phyloP scores from a whole-genome alignment of 2,797 vertebrate species.

The Peromyscus aztecus region DNA sequence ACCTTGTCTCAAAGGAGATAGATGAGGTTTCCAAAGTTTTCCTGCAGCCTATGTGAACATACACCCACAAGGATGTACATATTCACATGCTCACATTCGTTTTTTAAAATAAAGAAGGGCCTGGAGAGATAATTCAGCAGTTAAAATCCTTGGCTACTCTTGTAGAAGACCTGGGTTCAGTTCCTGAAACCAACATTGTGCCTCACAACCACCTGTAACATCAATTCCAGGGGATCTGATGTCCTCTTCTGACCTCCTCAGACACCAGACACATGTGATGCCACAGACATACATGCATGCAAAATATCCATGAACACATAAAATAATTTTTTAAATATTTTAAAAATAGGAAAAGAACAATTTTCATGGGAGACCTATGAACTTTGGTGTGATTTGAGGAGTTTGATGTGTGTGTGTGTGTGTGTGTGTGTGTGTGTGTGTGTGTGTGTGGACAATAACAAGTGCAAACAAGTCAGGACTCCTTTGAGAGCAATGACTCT shows the following conservation, averaged over 20 bases:
- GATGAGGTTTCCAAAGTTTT: not conserved
- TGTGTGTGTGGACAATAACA: fast-evolving
- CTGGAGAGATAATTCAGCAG: not conserved
- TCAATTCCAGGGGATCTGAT: not conserved
- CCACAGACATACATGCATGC: not conserved
- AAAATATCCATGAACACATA: not conserved
- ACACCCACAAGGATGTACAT: not conserved
- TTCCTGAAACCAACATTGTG: not conserved
- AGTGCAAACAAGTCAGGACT: not conserved
- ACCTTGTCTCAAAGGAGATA: not conserved
- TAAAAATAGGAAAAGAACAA: not conserved
- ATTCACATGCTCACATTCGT: not conserved
- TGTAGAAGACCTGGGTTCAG: not conserved
- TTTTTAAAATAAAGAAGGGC: not conserved
- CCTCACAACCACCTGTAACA: not conserved
- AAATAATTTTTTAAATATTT: not conserved
- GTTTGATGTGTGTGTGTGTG: not conserved
- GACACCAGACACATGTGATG: too few species aligned
- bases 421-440: not conserved
- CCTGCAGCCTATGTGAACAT: not conserved
- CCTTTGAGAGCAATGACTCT: fast-evolving
- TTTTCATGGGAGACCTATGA: not conserved
- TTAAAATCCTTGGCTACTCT: not conserved
- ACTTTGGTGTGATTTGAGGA: not conserved
- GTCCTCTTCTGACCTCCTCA: not conserved